These are phyloP conservation scores for Buathra laborator DNA, from an alignment of 2,888 invertebrate genomes.

Conservation along the genomic window DNA sequence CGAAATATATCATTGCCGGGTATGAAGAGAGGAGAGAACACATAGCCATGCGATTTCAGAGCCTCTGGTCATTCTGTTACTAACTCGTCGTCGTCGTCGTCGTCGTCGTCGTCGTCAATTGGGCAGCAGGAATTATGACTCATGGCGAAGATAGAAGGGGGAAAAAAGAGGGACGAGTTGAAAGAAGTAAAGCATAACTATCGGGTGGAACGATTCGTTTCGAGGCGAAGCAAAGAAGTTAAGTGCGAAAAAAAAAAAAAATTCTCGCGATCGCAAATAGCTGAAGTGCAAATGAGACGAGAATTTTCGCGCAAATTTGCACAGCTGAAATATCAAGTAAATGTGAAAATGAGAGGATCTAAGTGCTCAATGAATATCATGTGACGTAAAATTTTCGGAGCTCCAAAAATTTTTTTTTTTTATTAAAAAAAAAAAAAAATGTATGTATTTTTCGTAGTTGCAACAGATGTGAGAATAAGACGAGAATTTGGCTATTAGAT, in stretches of 20 bases:
- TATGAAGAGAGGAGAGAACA: neutral
- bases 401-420: no score
- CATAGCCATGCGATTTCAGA: neutral
- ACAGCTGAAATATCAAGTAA: no score
- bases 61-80: neutral
- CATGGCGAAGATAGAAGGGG: constrained; percentile 33
- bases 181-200: constrained; percentile 27
- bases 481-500: neutral
- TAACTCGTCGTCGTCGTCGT: neutral
- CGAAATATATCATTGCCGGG: constrained; percentile 46
- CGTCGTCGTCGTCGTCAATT: constrained; percentile 34
- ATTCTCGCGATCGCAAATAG: neutral
- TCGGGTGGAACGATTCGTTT: constrained; percentile 16
- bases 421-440: neutral
- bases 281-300: neutral
- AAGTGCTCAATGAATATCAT: no score
- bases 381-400: no score
- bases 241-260: constrained; percentile 7
- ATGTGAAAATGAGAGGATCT: no score
- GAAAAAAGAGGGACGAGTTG: neutral
- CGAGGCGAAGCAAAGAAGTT: neutral
- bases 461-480: no score
- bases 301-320: neutral
- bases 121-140: constrained; percentile 52
- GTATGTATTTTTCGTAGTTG: neutral